Evolutionary conservation across 2,113 vertebrate species (phyloP).

Genomic region (Tachysurus fulvidraco): DNA sequence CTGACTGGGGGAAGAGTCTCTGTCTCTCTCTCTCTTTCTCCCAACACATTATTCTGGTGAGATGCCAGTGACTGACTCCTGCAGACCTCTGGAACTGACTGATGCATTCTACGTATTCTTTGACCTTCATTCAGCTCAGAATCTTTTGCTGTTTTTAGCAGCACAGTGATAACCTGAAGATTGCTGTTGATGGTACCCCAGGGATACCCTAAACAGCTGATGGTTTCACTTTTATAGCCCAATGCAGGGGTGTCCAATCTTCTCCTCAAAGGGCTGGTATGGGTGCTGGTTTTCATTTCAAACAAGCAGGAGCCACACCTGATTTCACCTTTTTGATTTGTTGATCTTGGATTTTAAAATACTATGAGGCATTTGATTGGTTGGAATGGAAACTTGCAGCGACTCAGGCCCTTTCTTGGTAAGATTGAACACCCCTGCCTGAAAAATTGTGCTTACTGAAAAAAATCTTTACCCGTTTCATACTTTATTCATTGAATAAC

Average conservation of each 20-base stretch:
- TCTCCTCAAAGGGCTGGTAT: no score
- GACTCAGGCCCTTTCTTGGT: no score
- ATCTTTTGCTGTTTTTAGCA: background rate
- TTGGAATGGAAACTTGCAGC: no score
- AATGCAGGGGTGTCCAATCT: no score
- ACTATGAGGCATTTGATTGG: no score
- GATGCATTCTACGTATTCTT: background rate
- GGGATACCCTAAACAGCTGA: background rate
- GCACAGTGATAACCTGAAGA: background rate
- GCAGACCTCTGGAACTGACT: background rate
- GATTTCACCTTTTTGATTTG: no score
- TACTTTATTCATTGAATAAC: background rate
- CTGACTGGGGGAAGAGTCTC: background rate
- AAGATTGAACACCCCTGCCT: background rate
- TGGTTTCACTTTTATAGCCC: background rate
- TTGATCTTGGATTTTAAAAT: no score
- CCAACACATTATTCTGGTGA: background rate
- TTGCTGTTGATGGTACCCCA: background rate
- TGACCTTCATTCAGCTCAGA: background rate
- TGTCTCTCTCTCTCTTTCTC: background rate
- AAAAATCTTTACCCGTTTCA: background rate
- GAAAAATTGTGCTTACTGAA: background rate
- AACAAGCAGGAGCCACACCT: no score
- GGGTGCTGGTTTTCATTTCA: no score
- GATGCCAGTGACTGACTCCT: background rate